Conservation (phyloP, 1,140 invertebrate genomes). For the Anadara kagoshimensis region DNA sequence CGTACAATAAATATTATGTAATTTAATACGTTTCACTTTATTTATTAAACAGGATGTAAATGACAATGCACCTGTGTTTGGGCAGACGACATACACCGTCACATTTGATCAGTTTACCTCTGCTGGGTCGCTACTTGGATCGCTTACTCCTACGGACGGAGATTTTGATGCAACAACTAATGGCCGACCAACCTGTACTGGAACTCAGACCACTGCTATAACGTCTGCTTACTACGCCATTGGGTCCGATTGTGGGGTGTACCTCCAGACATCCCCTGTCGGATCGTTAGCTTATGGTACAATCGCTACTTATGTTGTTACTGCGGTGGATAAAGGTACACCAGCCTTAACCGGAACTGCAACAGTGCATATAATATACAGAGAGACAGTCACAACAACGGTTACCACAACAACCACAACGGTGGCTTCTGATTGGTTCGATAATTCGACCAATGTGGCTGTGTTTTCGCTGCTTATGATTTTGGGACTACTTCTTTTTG, state of each 20-base stretch:
- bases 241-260: conserved; percentile 25
- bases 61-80: conserved; percentile 37
- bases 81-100: conserved; percentile 7
- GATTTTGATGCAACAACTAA: conserved; percentile 15
- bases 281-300: conserved; percentile 30
- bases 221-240: conserved; percentile 28
- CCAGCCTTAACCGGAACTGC: conserved; percentile 12
- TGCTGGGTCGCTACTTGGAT: conserved; percentile 27
- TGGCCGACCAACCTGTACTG: conserved; percentile 14
- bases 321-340: conserved; percentile 29
- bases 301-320: conserved; percentile 13
- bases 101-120: conserved; percentile 23
- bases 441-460: conserved; percentile 26
- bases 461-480: conserved; percentile 24
- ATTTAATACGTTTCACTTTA: no score
- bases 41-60: conserved; percentile 30
- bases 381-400: conserved; percentile 31
- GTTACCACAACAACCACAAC: conserved; percentile 32
- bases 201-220: neutral
- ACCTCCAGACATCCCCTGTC: neutral
- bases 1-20: no score
- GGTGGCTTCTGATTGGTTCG: conserved; percentile 23
- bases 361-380: conserved; percentile 31
- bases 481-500: conserved; percentile 26
- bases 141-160: conserved; percentile 24